Percentiles rank a stretch among this genome's conserved stretches.
Evolutionary conservation across 2,113 vertebrate species (phyloP).

Genomic region (Sinocyclocheilus anophthalmus): DNA sequence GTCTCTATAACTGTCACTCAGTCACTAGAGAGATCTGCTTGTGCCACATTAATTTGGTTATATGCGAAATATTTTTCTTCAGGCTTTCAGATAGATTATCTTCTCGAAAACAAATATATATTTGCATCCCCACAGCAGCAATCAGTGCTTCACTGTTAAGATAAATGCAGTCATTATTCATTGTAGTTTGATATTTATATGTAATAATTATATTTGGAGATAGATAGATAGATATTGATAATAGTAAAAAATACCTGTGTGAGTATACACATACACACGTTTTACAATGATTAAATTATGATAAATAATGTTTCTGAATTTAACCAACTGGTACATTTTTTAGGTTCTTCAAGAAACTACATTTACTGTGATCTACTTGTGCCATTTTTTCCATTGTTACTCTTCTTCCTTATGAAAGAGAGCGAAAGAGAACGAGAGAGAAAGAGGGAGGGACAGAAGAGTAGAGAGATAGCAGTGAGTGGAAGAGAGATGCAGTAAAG

Average conservation of each 20-base stretch:
- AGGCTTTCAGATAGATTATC: background rate
- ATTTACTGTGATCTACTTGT: background rate
- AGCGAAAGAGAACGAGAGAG: constrained; percentile 28
- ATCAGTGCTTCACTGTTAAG: background rate
- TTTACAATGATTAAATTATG: too few relatives aligned
- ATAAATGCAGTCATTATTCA: background rate
- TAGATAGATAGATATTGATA: too few relatives aligned
- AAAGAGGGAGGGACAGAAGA: constrained; percentile 45
- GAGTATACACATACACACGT: too few relatives aligned
- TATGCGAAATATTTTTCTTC: background rate
- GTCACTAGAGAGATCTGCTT: constrained; percentile 14
- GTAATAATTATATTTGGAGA: too few relatives aligned
- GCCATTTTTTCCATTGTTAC: background rate
- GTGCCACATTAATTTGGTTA: constrained; percentile 14
- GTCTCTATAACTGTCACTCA: constrained; percentile 24
- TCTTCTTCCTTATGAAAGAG: constrained; percentile 6
- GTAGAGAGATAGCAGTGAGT: constrained; percentile 31
- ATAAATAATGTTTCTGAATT: background rate
- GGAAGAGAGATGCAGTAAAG: constrained; percentile 49
- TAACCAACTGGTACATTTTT: background rate
- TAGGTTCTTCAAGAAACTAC: background rate
- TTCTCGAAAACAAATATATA: background rate
- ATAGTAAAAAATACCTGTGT: too few relatives aligned
- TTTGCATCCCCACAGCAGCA: background rate
- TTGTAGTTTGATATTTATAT: background rate